Conservation (phyloP, 2,113 vertebrate species). For the Calidris pugnax region DNA sequence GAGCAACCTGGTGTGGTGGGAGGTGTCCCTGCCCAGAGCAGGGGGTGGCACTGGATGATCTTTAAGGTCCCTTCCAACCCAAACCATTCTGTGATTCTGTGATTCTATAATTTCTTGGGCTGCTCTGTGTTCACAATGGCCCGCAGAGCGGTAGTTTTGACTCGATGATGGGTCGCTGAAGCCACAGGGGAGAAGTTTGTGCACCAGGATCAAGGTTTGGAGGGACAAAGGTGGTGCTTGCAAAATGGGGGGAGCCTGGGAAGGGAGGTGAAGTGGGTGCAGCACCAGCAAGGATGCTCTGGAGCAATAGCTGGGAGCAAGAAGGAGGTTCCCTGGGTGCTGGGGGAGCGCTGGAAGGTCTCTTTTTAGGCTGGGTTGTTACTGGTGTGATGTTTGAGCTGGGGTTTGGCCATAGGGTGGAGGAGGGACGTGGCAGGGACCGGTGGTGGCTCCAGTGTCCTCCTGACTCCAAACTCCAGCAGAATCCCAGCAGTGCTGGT, state of each 20-base stretch:
- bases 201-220: neutral
- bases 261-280: neutral
- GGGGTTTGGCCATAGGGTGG: neutral
- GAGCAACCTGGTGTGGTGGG: no score
- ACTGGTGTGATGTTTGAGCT: neutral
- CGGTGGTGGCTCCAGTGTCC: neutral
- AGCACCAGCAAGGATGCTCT: neutral
- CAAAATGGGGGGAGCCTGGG: neutral
- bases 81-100: no score
- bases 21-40: no score
- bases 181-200: neutral
- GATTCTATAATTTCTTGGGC: neutral
- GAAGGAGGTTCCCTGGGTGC: neutral
- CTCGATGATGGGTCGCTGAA: neutral
- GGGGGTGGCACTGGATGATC: no score
- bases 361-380: neutral
- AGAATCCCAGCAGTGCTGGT: neutral
- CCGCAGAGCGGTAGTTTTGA: neutral
- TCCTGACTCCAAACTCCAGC: neutral
- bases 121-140: neutral
- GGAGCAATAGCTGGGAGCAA: neutral
- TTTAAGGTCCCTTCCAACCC: no score
- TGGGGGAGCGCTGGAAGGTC: accelerated
- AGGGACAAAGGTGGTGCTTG: neutral
- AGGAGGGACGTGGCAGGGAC: neutral